Percentiles rank a stretch among this genome's conserved stretches.
These are phyloP conservation scores for Pelecanoides urinatrix DNA, from an alignment of 2,113 vertebrate genomes.

Conservation along the genomic window DNA sequence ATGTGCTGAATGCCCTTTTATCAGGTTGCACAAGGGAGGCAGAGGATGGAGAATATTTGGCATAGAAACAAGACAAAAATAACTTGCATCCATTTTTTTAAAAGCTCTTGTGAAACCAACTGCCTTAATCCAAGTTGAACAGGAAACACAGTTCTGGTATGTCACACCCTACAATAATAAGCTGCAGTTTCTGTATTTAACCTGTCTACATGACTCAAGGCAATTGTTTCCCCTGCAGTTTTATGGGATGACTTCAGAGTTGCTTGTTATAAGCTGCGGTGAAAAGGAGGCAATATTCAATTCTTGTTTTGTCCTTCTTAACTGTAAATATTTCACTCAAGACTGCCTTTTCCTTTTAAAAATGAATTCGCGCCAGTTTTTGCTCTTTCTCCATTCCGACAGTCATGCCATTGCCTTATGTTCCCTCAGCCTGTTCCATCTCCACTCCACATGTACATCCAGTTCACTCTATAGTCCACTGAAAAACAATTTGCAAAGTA, in stretches of 20 bases:
- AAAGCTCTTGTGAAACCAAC: neutral
- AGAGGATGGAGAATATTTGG: neutral
- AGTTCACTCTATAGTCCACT: neutral
- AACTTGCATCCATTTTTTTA: neutral
- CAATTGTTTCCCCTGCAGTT: neutral
- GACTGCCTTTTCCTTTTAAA: neutral
- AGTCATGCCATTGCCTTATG: neutral
- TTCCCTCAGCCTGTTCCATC: neutral
- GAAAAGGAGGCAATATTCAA: neutral
- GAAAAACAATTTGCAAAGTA: neutral
- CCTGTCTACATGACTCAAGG: neutral
- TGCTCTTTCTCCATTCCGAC: neutral
- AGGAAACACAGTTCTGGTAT: neutral
- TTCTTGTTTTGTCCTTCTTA: neutral
- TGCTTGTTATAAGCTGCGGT: neutral
- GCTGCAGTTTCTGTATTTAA: slow-evolving; percentile 27
- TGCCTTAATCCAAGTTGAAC: slow-evolving; percentile 12
- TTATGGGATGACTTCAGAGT: neutral
- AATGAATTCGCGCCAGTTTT: neutral
- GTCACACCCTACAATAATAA: neutral
- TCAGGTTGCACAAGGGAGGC: neutral
- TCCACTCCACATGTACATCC: neutral
- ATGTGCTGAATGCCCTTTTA: neutral
- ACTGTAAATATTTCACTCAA: neutral
- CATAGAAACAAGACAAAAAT: neutral